These are phyloP conservation scores for Phyllotreta striolata DNA, from an alignment of 2,888 invertebrate genomes.

Conservation along the genomic window DNA sequence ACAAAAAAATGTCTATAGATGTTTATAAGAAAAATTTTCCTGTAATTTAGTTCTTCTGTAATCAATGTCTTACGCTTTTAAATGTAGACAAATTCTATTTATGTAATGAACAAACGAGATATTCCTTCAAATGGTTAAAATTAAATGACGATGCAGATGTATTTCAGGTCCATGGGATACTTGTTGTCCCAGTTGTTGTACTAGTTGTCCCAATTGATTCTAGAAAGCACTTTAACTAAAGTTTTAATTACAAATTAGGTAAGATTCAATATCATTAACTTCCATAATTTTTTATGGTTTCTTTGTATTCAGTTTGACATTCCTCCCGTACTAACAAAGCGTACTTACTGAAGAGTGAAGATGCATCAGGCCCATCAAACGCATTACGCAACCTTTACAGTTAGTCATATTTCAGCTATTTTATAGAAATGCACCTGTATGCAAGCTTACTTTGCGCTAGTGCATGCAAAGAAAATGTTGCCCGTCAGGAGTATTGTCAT, in stretches of 20 bases:
- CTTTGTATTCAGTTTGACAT: background rate
- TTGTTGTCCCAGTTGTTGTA: background rate
- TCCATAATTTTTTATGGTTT: no score
- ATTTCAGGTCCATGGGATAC: no score
- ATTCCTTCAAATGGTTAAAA: no score
- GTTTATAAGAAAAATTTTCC: no score
- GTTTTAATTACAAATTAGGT: no score
- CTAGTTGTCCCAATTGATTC: background rate
- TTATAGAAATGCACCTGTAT: conserved; percentile 36
- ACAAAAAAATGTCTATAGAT: no score
- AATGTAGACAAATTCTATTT: no score
- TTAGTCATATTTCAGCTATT: conserved; percentile 34
- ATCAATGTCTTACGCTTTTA: no score
- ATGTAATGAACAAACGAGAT: no score
- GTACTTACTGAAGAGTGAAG: conserved; percentile 25
- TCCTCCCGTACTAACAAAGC: conserved; percentile 21
- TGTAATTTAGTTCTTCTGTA: no score
- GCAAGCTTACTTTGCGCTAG: conserved; percentile 27
- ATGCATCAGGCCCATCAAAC: conserved; percentile 28
- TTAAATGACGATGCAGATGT: background rate
- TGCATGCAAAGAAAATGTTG: conserved; percentile 35
- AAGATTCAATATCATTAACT: no score
- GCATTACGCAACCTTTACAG: conserved; percentile 28
- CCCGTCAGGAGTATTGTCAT: conserved; percentile 18
- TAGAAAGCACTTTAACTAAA: no score